Evolutionary conservation across 2,797 vertebrate species (phyloP).

Genomic region (Carduelis carduelis): DNA sequence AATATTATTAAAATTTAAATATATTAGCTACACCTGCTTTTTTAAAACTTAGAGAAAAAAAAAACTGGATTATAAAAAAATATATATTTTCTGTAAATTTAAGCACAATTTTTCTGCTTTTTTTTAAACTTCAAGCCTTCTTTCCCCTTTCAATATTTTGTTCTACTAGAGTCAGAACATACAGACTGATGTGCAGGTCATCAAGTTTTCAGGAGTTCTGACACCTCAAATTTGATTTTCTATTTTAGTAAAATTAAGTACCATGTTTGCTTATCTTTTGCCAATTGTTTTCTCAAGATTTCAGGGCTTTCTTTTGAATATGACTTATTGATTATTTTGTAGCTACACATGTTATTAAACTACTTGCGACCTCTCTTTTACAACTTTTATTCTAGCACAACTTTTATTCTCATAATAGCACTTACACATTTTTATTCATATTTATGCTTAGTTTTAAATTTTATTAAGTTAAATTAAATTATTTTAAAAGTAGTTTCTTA

Average conservation of each 20-base stretch:
- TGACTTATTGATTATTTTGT: background rate
- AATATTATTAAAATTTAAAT: background rate
- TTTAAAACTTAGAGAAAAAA: background rate
- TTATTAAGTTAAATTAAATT: background rate
- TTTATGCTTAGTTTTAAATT: background rate
- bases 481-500: background rate
- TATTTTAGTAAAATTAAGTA: background rate
- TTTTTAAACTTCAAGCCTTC: background rate
- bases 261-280: background rate
- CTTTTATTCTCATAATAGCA: background rate
- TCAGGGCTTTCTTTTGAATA: background rate
- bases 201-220: background rate
- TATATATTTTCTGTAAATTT: background rate
- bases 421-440: background rate
- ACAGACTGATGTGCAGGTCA: background rate
- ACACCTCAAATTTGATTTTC: background rate
- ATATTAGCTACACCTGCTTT: background rate
- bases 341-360: background rate
- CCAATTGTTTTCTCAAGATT: background rate
- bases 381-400: background rate
- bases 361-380: background rate
- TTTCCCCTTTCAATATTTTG: background rate
- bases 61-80: background rate
- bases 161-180: background rate
- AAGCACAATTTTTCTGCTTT: background rate